Evolutionary conservation across 2,113 vertebrate species (phyloP).

Genomic region (Asarcornis scutulata): DNA sequence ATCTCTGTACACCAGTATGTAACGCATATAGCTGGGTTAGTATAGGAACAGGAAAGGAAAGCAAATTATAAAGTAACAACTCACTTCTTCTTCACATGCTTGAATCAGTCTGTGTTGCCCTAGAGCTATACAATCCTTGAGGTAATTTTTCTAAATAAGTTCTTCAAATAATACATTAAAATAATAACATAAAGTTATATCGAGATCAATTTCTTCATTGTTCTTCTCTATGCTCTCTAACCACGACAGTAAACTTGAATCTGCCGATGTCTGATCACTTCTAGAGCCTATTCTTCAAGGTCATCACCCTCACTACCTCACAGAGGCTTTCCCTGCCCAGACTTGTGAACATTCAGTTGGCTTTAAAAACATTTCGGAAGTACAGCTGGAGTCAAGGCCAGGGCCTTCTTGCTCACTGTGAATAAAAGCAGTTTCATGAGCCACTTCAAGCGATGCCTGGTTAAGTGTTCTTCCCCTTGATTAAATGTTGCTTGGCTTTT

Average conservation of each 20-base stretch:
- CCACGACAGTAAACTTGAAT: background rate
- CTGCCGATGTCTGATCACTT: background rate
- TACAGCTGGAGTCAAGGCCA: background rate
- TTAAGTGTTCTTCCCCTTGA: background rate
- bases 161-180: background rate
- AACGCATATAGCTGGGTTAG: background rate
- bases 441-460: background rate
- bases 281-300: background rate
- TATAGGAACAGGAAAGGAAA: background rate
- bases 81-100: background rate
- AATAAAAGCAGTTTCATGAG: background rate
- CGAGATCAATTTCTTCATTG: background rate
- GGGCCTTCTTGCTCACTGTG: background rate
- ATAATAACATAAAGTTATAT: background rate
- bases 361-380: background rate
- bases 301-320: background rate
- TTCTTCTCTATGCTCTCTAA: background rate
- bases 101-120: background rate
- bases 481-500: background rate
- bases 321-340: background rate
- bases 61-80: background rate
- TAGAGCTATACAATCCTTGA: background rate
- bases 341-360: background rate
- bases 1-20: background rate
- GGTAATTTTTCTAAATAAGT: background rate